These are phyloP conservation scores for Cotesia congregata DNA, from an alignment of 2,888 invertebrate genomes.

Conservation along the genomic window DNA sequence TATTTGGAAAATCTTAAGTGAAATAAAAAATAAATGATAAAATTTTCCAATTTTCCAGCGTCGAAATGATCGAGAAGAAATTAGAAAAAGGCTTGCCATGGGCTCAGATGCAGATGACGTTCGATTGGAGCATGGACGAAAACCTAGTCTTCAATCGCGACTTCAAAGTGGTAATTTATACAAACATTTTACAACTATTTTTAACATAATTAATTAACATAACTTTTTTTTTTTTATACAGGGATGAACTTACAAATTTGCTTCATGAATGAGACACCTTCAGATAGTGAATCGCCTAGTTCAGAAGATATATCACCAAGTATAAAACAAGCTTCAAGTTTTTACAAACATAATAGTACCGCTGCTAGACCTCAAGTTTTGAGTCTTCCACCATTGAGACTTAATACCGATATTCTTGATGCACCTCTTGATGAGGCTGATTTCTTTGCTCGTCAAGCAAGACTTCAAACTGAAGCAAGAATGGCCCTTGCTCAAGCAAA, in stretches of 20 bases:
- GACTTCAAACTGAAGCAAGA: conserved; percentile 88
- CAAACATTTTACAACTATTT: conserved; percentile 17
- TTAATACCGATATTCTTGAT: conserved; percentile 54
- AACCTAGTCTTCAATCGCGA: conserved; percentile 89
- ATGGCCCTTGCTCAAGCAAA: conserved; percentile 91
- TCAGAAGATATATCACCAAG: conserved; percentile 75
- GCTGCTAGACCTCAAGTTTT: conserved; percentile 62
- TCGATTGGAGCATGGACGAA: conserved; percentile 83
- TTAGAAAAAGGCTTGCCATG: conserved; percentile 89
- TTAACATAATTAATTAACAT: not conserved
- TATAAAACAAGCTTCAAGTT: conserved; percentile 49
- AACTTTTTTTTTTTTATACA: conserved; percentile 59
- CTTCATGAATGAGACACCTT: conserved; percentile 94
- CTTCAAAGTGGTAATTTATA: conserved; percentile 81
- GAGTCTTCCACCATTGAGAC: conserved; percentile 64
- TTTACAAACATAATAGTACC: conserved; percentile 41
- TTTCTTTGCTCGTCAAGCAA: conserved; percentile 83
- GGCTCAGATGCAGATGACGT: conserved; percentile 85
- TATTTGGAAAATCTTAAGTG: not conserved
- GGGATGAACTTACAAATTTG: conserved; percentile 96
- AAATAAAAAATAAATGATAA: not conserved
- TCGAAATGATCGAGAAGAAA: conserved; percentile 93
- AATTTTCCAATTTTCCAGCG: conserved; percentile 73
- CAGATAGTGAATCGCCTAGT: conserved; percentile 84
- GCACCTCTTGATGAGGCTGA: conserved; percentile 78